Base-by-base conservation (phyloP, 1,140 invertebrate species). In the Diuraphis noxia region DNA sequence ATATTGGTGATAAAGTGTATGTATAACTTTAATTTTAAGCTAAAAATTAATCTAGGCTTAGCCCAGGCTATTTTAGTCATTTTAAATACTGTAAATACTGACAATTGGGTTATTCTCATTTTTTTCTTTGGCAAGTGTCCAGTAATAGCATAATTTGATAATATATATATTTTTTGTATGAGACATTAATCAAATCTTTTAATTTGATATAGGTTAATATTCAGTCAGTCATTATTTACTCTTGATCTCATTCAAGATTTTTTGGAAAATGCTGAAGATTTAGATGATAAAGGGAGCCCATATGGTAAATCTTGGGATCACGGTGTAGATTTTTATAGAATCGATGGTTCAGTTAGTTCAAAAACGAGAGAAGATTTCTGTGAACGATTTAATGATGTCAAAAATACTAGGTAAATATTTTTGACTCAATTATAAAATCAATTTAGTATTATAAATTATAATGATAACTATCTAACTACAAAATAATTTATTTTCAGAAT, bases 1-100 rank as follows among this genome's bases (percentile, higher is more conserved):
- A 96, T 88, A 97, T 98, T 93, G 98, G 97, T 10, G 98, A 99
- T 94, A 99, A 99, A 95, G 94, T 99, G 96, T 97, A 95, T 95
- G 96, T 88, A 63, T 40, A 40, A 88, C 17, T 40, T 92, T 21
- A 41, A 40, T 92, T 90, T 84, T 49, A 49, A 49, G 46, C 19
- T 49, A n/a, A n/a, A n/a, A n/a, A n/a, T 63, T 0, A 63, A 63
- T 63, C 30, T 63, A n/a, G n/a, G n/a, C n/a, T n/a, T 63, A 63
- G n/a, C 3, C 30, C 13, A 30, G 25, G 7, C 43, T 46, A 49
- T 49, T 6, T 7, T 23, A 6, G 46, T 49, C 19, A 6, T 6
- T 49, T 17, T 63, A 17, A n/a, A n/a, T 17, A 0, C 13, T 10
- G 7, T 63, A n/a, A 63, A n/a, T 63, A 63, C 30, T 17, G 13